Percentiles rank a stretch among this genome's conserved stretches.
Conservation (phyloP, 2,888 invertebrate genomes). For the Lysandra bellargus region DNA sequence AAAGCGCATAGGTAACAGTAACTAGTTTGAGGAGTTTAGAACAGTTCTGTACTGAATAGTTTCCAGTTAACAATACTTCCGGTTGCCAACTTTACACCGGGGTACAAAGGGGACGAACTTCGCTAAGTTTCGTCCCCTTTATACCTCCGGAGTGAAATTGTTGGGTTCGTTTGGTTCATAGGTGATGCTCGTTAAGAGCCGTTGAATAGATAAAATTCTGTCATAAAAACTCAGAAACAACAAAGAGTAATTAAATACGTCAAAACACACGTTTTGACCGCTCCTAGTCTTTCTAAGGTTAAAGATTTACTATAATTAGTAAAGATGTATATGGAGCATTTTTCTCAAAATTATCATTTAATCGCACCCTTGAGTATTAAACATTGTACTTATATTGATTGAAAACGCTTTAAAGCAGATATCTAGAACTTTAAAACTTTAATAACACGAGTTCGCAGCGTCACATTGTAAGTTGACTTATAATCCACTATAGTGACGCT, state of each 20-base stretch:
- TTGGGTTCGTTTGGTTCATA: neutral
- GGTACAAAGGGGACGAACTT: neutral
- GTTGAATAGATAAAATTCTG: neutral
- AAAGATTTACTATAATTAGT: too few species aligned
- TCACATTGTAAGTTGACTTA: slow-evolving; percentile 2
- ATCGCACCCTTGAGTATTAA: neutral
- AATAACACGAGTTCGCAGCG: neutral
- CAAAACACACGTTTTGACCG: too few species aligned
- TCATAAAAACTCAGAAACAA: neutral
- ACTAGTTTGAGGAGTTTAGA: neutral
- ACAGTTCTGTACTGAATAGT: neutral
- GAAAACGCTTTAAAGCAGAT: neutral
- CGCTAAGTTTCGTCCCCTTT: neutral
- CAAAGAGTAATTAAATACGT: neutral
- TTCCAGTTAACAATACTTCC: neutral
- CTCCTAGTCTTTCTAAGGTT: neutral
- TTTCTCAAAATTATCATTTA: neutral
- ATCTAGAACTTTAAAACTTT: neutral
- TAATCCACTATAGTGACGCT: neutral
- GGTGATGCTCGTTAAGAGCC: neutral
- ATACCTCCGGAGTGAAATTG: neutral
- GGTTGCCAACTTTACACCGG: neutral
- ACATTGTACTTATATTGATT: neutral
- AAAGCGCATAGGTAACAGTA: neutral
- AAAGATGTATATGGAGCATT: neutral